Evolutionary conservation across 2,113 vertebrate species (phyloP).

Genomic region (Argyrosomus japonicus): DNA sequence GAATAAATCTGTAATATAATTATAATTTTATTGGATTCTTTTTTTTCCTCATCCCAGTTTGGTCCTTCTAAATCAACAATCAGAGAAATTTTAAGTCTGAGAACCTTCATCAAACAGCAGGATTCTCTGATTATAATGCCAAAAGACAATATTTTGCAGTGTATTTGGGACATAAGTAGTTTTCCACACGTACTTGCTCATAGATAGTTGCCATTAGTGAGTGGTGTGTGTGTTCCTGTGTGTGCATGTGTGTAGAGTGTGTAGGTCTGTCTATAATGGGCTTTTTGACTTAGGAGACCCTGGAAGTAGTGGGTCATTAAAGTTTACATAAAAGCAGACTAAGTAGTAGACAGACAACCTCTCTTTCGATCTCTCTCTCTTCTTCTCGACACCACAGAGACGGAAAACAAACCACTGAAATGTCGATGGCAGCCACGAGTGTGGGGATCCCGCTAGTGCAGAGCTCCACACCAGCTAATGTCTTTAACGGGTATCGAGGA

Average conservation of each 20-base stretch:
- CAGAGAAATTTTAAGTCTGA: slow-evolving; percentile 27
- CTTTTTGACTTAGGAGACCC: slow-evolving; percentile 70
- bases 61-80: slow-evolving; percentile 60
- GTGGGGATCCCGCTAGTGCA: slow-evolving; percentile 63
- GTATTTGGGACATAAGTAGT: slow-evolving; percentile 62
- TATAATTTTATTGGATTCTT: slow-evolving; percentile 65
- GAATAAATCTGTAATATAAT: slow-evolving; percentile 74
- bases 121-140: slow-evolving; percentile 57
- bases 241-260: slow-evolving; percentile 26
- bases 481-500: slow-evolving; percentile 78
- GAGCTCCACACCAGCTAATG: slow-evolving; percentile 69
- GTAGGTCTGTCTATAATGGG: slow-evolving; percentile 58
- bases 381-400: slow-evolving; percentile 61
- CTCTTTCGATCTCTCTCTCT: slow-evolving; percentile 38
- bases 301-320: slow-evolving; percentile 76
- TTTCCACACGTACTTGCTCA: slow-evolving; percentile 57
- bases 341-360: slow-evolving; percentile 65
- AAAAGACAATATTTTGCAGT: slow-evolving; percentile 55
- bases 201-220: slow-evolving; percentile 59
- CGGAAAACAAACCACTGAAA: slow-evolving; percentile 74
- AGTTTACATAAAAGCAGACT: slow-evolving; percentile 73
- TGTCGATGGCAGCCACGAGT: slow-evolving; percentile 67
- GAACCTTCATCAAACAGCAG: slow-evolving; percentile 49
- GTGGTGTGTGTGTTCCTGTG: slow-evolving; percentile 53
- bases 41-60: slow-evolving; percentile 51